A percentile compares a stretch with the other conserved stretches of the same genome.
Conservation (phyloP, 2,888 invertebrate genomes). For the Margaritifera margaritifera region DNA sequence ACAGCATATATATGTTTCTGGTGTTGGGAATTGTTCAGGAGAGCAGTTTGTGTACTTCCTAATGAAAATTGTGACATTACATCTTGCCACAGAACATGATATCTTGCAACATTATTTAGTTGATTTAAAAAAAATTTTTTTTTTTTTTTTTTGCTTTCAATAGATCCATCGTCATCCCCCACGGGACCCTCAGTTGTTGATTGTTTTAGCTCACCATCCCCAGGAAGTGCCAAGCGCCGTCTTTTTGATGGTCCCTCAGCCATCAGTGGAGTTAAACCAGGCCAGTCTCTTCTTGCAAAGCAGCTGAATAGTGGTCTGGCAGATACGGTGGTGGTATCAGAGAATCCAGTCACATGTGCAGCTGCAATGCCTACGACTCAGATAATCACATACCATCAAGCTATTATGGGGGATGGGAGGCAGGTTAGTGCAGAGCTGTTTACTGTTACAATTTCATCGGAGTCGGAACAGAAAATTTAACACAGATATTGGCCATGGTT, state of each 20-base stretch:
- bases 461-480: not conserved
- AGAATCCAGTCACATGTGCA: conserved; percentile 1
- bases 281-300: conserved; percentile 5
- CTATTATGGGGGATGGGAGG: conserved; percentile 63
- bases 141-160: too few relatives aligned
- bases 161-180: conserved; percentile 62
- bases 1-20: too few relatives aligned
- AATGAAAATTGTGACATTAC: too few relatives aligned
- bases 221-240: conserved; percentile 70
- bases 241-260: conserved; percentile 58
- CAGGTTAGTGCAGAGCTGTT: conserved; percentile 46
- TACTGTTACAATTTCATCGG: not conserved
- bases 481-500: too few relatives aligned
- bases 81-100: too few relatives aligned
- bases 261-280: conserved; percentile 1
- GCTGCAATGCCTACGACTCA: conserved; percentile 34
- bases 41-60: too few relatives aligned
- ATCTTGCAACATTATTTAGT: too few relatives aligned
- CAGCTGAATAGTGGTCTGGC: conserved; percentile 13
- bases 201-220: conserved; percentile 68
- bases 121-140: too few relatives aligned
- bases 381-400: conserved; percentile 63
- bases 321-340: conserved; percentile 16
- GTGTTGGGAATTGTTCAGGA: too few relatives aligned
- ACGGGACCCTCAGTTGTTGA: conserved; percentile 64